Evolutionary conservation across 2,113 vertebrate species (phyloP), one percentile per base, ranked within the genome.

Genomic region (Gadus macrocephalus): DNA sequence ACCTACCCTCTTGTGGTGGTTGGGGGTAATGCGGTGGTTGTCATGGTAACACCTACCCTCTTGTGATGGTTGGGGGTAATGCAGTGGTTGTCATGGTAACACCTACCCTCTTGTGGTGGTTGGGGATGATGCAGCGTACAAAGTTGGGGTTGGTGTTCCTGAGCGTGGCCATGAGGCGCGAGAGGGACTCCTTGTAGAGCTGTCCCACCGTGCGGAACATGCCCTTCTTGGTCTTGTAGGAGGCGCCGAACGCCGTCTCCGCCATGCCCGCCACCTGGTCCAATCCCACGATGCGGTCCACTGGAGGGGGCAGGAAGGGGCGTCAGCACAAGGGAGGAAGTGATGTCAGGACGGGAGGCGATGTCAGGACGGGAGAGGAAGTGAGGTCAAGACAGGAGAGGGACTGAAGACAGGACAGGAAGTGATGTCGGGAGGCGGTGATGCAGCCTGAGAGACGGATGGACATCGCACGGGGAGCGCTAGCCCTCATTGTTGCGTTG

Each of bases 111-210:
- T 99, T 99, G 90, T 98, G 96, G 0, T 99, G 97, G 90, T 99
- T 99, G 68, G 97, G 97, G 75, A 99, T 99, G 89, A 98, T 99
- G 81, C 97, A 99, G 70, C 97, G 96, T 19, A 99, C 97, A 0
- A 99, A 99, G 91, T 98, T 99, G 74, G 97, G 97, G 84, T 99
- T 99, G 81, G 97, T 99, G 86, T 99, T 99, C 81, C 95, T 93
- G 85, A 98, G 66, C 0, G 97, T 99, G 79, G 96, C 95, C 97
- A 99, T 99, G 70, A 99, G 93, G 77, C 98, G 98, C 81, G 96
- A 94, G 77, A 99, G 90, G 85, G 98, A 96, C 78, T 99, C 97
- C 80, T 98, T 99, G 88, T 99, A 99, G 35, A 99, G 93, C 88
- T 99, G 97, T 20, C 97, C 96, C 73, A 99, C 97, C 0, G 97